phyloP scores from a whole-genome alignment of 2,113 vertebrate species.

The Albula glossodonta region DNA sequence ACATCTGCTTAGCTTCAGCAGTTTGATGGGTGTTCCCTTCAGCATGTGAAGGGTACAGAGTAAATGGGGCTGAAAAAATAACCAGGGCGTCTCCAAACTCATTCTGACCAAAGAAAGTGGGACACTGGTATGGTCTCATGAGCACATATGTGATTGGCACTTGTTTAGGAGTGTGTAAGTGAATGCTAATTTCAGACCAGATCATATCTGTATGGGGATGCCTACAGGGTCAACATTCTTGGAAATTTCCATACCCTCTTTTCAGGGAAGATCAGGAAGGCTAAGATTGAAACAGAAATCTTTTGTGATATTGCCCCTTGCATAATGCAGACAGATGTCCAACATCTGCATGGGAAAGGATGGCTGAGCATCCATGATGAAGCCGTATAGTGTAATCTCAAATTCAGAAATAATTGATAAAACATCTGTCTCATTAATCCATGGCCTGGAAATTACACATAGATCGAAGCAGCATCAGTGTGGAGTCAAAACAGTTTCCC shows the following conservation, averaged over 20 bases:
- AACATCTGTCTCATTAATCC: neutral
- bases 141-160: neutral
- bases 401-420: neutral
- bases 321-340: constrained; percentile 14
- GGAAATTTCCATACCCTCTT: constrained; percentile 41
- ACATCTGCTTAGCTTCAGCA: too few relatives aligned
- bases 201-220: neutral
- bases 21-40: too few relatives aligned
- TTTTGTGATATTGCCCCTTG: constrained; percentile 24
- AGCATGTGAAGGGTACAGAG: too few relatives aligned
- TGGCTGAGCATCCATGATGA: neutral
- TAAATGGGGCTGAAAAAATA: too few relatives aligned
- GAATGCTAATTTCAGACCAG: neutral
- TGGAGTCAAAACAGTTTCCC: neutral
- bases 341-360: neutral
- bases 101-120: too few relatives aligned
- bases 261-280: constrained; percentile 5
- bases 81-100: too few relatives aligned
- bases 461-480: neutral
- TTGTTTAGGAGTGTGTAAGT: neutral
- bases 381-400: neutral
- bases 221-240: constrained; percentile 30
- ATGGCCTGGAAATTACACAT: neutral
- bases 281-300: constrained; percentile 47
- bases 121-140: too few relatives aligned